phyloP scores from a whole-genome alignment of 2,113 vertebrate genomes.

The Oryzias woworae region DNA sequence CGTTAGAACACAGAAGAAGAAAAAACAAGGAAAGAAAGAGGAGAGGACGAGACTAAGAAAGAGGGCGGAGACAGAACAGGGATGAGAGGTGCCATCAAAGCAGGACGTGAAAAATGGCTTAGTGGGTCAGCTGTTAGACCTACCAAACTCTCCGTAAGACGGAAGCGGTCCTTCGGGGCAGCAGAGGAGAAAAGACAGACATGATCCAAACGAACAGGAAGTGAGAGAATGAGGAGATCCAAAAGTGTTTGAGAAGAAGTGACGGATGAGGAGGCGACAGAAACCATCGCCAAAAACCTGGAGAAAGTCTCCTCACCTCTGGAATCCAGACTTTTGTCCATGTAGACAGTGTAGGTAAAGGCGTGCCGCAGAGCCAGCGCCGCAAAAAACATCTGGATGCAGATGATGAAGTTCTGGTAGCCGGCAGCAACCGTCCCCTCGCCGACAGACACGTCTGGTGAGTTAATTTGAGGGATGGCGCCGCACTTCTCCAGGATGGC shows the following conservation, averaged over 20 bases:
- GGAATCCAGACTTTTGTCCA: constrained; percentile 90
- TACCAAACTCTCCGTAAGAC: constrained; percentile 92
- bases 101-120: not conserved
- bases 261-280: not conserved
- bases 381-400: constrained; percentile 98
- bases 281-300: not conserved
- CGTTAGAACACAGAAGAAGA: not conserved
- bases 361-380: constrained; percentile 90
- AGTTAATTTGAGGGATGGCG: constrained; percentile 93
- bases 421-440: constrained; percentile 95
- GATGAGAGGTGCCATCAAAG: constrained; percentile 13
- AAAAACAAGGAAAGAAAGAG: not conserved
- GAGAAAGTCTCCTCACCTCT: constrained; percentile 79
- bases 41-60: not conserved
- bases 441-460: constrained; percentile 84
- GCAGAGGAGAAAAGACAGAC: constrained; percentile 50
- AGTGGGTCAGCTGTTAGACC: constrained; percentile 58
- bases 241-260: not conserved
- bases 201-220: constrained; percentile 20
- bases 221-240: not conserved
- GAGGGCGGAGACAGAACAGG: not conserved
- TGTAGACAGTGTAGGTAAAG: constrained; percentile 92
- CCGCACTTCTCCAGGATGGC: constrained; percentile 97
- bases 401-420: constrained; percentile 98
- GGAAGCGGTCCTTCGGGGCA: constrained; percentile 81